Percentiles rank a stretch among this genome's conserved stretches.
phyloP scores from a whole-genome alignment of 2,113 vertebrate species.

The Eulemur rufifrons region DNA sequence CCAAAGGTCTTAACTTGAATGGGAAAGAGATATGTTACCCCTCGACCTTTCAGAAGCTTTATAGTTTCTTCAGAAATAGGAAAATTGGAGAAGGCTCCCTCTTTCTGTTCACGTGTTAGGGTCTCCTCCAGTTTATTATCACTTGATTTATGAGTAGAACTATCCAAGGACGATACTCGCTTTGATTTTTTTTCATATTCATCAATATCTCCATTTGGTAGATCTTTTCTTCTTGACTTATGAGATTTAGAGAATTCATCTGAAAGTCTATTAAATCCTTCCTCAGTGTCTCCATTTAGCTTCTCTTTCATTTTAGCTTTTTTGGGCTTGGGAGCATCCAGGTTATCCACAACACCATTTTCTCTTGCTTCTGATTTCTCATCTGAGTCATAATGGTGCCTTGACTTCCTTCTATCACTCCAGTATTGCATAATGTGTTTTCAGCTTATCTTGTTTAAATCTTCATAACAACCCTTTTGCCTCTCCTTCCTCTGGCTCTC shows the following conservation, averaged over 20 bases:
- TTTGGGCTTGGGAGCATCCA: slow-evolving; percentile 74
- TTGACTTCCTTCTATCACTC: slow-evolving; percentile 83
- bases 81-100: slow-evolving; percentile 87
- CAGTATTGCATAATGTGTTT: slow-evolving; percentile 66
- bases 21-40: slow-evolving; percentile 95
- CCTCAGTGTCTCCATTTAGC: slow-evolving; percentile 75
- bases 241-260: slow-evolving; percentile 69
- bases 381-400: slow-evolving; percentile 75
- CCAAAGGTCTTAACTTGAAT: slow-evolving; percentile 96
- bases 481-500: slow-evolving; percentile 72
- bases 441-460: slow-evolving; percentile 74
- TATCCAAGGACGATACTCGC: slow-evolving; percentile 61
- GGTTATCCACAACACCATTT: slow-evolving; percentile 76
- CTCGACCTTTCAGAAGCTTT: slow-evolving; percentile 89
- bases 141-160: slow-evolving; percentile 65
- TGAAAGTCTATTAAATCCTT: slow-evolving; percentile 69
- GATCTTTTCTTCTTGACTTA: slow-evolving; percentile 72
- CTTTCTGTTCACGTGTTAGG: slow-evolving; percentile 83
- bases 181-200: slow-evolving; percentile 72
- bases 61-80: slow-evolving; percentile 85
- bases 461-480: slow-evolving; percentile 76
- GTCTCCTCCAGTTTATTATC: slow-evolving; percentile 76
- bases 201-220: slow-evolving; percentile 70
- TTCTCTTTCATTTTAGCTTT: slow-evolving; percentile 77
- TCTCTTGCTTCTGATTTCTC: slow-evolving; percentile 79